Evolutionary conservation across 2,888 invertebrate genomes (phyloP).

Genomic region (Drosophila recens): DNA sequence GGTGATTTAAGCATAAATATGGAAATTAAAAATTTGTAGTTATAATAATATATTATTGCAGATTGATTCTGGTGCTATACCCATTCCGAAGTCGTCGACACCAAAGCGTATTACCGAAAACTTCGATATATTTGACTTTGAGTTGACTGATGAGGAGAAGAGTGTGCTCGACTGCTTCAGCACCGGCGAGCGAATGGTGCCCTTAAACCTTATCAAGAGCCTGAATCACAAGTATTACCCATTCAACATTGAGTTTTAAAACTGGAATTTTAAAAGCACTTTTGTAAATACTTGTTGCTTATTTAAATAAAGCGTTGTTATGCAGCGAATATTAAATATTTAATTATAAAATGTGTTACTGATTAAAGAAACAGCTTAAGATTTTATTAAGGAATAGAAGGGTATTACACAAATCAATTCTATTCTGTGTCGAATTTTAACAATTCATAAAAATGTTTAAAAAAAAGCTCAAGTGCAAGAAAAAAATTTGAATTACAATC

Average conservation of each 20-base stretch:
- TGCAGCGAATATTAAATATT: neutral
- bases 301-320: neutral
- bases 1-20: slow-evolving; percentile 83
- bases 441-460: no score
- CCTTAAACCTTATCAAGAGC: slow-evolving; percentile 76
- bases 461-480: no score
- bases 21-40: neutral
- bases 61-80: slow-evolving; percentile 86
- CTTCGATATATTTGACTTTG: slow-evolving; percentile 87
- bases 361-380: neutral
- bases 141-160: slow-evolving; percentile 86
- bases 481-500: no score
- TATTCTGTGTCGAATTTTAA: no score
- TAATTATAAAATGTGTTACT: neutral
- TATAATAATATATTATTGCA: slow-evolving; percentile 60
- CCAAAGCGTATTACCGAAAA: slow-evolving; percentile 86
- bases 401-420: no score
- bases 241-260: slow-evolving; percentile 83
- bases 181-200: slow-evolving; percentile 82
- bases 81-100: slow-evolving; percentile 88
- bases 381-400: no score
- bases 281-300: neutral
- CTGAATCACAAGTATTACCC: slow-evolving; percentile 84
- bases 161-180: slow-evolving; percentile 86
- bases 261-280: neutral